Conservation (phyloP, 2,113 vertebrate genomes). For the Gavia stellata region DNA sequence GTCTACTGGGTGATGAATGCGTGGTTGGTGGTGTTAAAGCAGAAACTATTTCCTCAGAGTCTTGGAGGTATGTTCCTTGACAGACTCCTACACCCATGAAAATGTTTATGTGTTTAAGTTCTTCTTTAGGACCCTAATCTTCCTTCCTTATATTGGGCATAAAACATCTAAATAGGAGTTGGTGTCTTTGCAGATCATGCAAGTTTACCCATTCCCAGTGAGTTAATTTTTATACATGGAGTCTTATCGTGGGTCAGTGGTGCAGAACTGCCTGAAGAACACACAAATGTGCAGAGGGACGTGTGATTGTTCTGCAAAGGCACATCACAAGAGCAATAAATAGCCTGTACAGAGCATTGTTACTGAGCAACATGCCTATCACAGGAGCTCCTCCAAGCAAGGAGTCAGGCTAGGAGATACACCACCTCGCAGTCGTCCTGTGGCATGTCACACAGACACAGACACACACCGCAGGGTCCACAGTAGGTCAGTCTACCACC, state of each 20-base stretch:
- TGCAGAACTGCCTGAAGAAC: not conserved
- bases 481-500: not conserved
- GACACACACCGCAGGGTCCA: rapidly evolving
- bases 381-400: not conserved
- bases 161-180: not conserved
- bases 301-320: not conserved
- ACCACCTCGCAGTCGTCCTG: not conserved
- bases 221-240: not conserved
- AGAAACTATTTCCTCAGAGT: slow-evolving; percentile 45
- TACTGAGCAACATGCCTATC: not conserved
- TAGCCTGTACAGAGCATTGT: not conserved
- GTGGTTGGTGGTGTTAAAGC: slow-evolving; percentile 46
- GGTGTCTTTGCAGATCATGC: not conserved
- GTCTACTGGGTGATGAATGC: slow-evolving; percentile 35
- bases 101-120: slow-evolving; percentile 30
- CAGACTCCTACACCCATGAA: slow-evolving; percentile 49
- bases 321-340: not conserved
- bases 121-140: slow-evolving; percentile 5
- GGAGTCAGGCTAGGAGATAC: not conserved
- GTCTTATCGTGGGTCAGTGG: not conserved
- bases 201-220: not conserved
- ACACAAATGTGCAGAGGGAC: not conserved
- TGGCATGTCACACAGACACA: not conserved
- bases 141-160: not conserved
- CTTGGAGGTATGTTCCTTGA: slow-evolving; percentile 35